Evolutionary conservation across 2,888 invertebrate genomes (phyloP), one percentile per base, ranked within the genome.

Genomic region (Zonitis immaculata): DNA sequence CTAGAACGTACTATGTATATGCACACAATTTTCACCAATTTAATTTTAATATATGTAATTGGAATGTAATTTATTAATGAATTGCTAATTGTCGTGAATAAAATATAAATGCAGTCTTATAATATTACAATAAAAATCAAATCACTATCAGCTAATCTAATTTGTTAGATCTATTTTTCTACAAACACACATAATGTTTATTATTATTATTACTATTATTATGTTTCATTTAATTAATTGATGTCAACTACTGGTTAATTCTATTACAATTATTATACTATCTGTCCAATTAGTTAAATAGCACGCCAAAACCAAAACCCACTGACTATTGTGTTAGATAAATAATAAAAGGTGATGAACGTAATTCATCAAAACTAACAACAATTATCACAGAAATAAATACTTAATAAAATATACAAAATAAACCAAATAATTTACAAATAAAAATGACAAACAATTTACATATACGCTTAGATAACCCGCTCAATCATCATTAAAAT

Each of bases 331-430:
- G 50, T 47, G 44, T 49, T 42, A 16, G 12, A 44, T 54, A 47
- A 51, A 45, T n/a, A n/a, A n/a, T n/a, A n/a, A n/a, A n/a, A n/a
- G n/a, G n/a, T n/a, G n/a, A n/a, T 54, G 52, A 58, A 57, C 51
- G 47, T 53, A 61, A 30, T 48, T 32, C 48, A 64, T 64, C 60
- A 63, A 62, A 65, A 58, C 58, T 60, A 60, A 58, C 56, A 60
- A 56, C 58, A 52, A 62, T 65, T 68, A 68, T 68, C 68, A 68
- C 68, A 68, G 67, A 68, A 69, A 69, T 61, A 67, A 68, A 67
- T 65, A 61, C 65, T 66, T 66, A 68, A 64, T 59, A 53, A 54
- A 60, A 62, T 59, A 5, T 25, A 47, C 30, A 39, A 47, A 50
- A 52, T 52, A 46, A 50, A 58, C 49, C 58, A 53, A 42, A 48